phyloP scores from a whole-genome alignment of 2,113 vertebrate genomes.

The Menura novaehollandiae region DNA sequence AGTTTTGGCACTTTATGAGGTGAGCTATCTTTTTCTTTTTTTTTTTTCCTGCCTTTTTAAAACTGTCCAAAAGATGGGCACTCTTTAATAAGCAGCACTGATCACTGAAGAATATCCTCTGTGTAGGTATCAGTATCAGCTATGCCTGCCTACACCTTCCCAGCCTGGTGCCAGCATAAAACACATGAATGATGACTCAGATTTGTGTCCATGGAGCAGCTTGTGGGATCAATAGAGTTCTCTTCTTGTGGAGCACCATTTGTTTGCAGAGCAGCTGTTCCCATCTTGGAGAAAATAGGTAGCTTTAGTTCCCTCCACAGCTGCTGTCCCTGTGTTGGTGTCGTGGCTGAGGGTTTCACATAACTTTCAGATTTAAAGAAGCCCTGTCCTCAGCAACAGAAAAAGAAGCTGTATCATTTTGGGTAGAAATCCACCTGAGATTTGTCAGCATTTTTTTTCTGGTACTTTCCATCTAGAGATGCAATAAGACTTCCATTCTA shows the following conservation, averaged over 20 bases:
- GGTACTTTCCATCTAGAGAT: background rate
- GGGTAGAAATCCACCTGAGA: background rate
- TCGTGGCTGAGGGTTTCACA: background rate
- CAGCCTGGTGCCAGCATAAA: background rate
- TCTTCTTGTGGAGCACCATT: conserved; percentile 5
- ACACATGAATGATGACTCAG: background rate
- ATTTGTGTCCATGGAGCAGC: background rate
- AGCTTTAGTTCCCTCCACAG: background rate
- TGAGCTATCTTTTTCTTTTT: background rate
- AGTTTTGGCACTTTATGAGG: background rate
- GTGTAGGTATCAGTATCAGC: background rate
- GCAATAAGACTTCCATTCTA: background rate
- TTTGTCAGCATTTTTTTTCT: background rate
- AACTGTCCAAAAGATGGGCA: background rate
- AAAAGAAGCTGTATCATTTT: background rate
- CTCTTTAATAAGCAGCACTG: background rate
- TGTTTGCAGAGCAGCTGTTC: conserved; percentile 35
- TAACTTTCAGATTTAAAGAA: background rate
- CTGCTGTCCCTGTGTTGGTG: background rate
- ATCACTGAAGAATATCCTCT: background rate
- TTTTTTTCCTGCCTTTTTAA: background rate
- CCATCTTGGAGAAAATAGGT: background rate
- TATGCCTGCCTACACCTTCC: background rate
- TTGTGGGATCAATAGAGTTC: background rate
- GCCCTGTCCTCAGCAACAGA: background rate